A percentile compares a stretch with the other conserved stretches of the same genome.
These are phyloP conservation scores for Phanerotoma sp. DNA, from an alignment of 2,888 invertebrate species.

Conservation along the genomic window DNA sequence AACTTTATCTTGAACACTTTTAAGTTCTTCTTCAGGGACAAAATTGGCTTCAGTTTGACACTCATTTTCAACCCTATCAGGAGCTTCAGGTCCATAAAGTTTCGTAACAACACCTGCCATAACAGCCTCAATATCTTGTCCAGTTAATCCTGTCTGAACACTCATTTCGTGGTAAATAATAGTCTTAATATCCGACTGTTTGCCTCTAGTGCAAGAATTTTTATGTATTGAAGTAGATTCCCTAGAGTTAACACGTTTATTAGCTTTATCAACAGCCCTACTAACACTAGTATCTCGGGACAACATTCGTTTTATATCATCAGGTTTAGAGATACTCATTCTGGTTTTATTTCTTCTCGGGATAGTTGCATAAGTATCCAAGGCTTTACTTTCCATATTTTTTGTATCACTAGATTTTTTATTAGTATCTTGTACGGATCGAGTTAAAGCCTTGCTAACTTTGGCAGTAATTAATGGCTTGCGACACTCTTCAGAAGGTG, in stretches of 20 bases:
- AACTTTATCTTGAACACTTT: slow-evolving; percentile 58
- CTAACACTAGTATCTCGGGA: slow-evolving; percentile 59
- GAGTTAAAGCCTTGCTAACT: slow-evolving; percentile 26
- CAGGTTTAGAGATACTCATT: slow-evolving; percentile 32
- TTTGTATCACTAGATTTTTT: slow-evolving; percentile 27
- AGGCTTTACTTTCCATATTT: slow-evolving; percentile 50
- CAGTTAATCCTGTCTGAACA: slow-evolving; percentile 75
- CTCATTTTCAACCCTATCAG: slow-evolving; percentile 61
- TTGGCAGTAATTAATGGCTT: slow-evolving; percentile 33
- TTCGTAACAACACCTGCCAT: slow-evolving; percentile 63
- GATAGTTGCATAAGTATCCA: slow-evolving; percentile 77
- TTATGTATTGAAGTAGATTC: slow-evolving; percentile 42
- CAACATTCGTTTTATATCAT: slow-evolving; percentile 55
- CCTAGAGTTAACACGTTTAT: slow-evolving; percentile 33
- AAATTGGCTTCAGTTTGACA: slow-evolving; percentile 65
- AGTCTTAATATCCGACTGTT: slow-evolving; percentile 58
- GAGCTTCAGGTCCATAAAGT: slow-evolving; percentile 47
- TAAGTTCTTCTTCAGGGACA: slow-evolving; percentile 64
- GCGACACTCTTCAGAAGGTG: slow-evolving; percentile 46
- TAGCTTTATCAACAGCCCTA: slow-evolving; percentile 44
- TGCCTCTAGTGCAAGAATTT: slow-evolving; percentile 50
- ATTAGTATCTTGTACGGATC: slow-evolving; percentile 30
- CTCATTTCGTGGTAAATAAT: slow-evolving; percentile 80
- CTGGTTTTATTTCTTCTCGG: slow-evolving; percentile 67
- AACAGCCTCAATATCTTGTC: slow-evolving; percentile 71